Percentiles rank a stretch among this genome's conserved stretches.
phyloP scores from a whole-genome alignment of 2,888 invertebrate genomes.

The Lasioglossum malachurum region DNA sequence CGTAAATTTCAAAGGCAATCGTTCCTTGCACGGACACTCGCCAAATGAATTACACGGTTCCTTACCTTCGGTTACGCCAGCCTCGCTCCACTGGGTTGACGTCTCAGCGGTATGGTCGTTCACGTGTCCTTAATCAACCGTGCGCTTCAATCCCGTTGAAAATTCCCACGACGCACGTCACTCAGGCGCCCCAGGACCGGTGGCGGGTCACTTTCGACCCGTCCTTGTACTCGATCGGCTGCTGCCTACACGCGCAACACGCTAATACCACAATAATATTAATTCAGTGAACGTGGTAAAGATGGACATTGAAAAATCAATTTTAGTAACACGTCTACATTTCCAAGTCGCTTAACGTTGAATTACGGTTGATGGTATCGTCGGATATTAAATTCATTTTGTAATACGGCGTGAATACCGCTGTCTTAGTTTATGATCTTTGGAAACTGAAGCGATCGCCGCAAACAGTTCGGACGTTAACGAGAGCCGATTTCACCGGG shows the following conservation, averaged over 20 bases:
- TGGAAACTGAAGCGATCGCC: not conserved
- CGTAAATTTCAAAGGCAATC: slow-evolving; percentile 46
- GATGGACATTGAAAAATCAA: too few relatives aligned
- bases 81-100: not conserved
- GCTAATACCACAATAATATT: not conserved
- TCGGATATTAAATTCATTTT: not conserved
- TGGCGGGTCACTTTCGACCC: not conserved
- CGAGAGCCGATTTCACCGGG: not conserved
- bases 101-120: not conserved
- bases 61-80: slow-evolving; percentile 23
- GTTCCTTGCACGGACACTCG: slow-evolving; percentile 41
- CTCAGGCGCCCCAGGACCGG: not conserved
- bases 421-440: not conserved
- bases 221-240: not conserved
- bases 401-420: not conserved
- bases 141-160: not conserved
- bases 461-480: not conserved
- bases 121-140: not conserved
- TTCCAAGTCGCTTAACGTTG: not conserved
- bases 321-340: not conserved
- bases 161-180: not conserved
- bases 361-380: not conserved
- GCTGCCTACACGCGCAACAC: not conserved
- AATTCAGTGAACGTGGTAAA: too few relatives aligned
- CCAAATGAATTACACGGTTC: slow-evolving; percentile 39